phyloP scores from a whole-genome alignment of 1,140 invertebrate species.

The Mamestra configurata region DNA sequence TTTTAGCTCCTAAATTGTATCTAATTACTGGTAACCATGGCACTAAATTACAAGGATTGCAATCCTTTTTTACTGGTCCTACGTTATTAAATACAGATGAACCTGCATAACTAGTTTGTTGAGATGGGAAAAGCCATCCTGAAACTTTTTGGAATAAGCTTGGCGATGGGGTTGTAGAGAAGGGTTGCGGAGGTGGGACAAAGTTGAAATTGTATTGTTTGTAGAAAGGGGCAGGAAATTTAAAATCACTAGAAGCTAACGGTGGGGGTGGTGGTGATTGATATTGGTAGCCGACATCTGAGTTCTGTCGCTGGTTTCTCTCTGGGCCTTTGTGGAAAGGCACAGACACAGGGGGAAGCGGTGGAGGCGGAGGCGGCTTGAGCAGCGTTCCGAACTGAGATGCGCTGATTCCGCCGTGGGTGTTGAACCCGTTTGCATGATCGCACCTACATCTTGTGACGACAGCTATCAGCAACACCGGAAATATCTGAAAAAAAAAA shows the following conservation, averaged over 20 bases:
- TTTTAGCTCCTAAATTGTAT: constrained; percentile 78
- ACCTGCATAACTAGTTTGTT: constrained; percentile 68
- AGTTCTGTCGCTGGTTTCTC: constrained; percentile 68
- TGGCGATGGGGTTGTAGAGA: constrained; percentile 78
- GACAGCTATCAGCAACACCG: constrained; percentile 67
- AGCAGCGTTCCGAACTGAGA: constrained; percentile 73
- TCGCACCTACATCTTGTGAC: constrained; percentile 70
- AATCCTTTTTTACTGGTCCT: constrained; percentile 86
- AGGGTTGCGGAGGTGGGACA: constrained; percentile 81
- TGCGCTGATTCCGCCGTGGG: constrained; percentile 62
- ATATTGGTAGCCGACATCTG: constrained; percentile 69
- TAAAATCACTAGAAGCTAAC: constrained; percentile 68
- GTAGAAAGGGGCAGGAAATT: constrained; percentile 83
- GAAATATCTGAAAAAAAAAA: constrained; percentile 74
- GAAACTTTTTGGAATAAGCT: constrained; percentile 86
- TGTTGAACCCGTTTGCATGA: constrained; percentile 61
- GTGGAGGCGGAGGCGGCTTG: constrained; percentile 77
- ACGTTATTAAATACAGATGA: constrained; percentile 65
- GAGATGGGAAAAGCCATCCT: constrained; percentile 83
- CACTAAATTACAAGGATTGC: constrained; percentile 92
- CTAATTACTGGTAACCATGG: constrained; percentile 93
- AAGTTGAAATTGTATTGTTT: constrained; percentile 86
- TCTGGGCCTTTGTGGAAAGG: constrained; percentile 76
- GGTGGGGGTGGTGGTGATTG: constrained; percentile 65
- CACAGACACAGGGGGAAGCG: constrained; percentile 69